Percentiles rank a stretch among this genome's conserved stretches.
Conservation (phyloP, 2,888 invertebrate genomes). For the Drosophila diplacantha region DNA sequence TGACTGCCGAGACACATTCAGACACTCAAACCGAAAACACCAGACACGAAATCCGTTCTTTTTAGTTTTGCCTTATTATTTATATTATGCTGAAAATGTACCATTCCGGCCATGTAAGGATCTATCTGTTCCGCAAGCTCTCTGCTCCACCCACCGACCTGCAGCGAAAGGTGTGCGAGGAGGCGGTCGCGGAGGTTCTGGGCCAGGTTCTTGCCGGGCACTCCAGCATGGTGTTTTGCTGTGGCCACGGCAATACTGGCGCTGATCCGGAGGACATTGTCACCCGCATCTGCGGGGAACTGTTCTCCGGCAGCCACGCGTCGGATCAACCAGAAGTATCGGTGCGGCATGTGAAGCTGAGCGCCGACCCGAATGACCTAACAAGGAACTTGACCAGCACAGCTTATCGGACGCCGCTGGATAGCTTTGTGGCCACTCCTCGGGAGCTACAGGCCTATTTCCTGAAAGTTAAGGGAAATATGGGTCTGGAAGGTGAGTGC, state of each 20-base stretch:
- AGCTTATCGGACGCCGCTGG: neutral
- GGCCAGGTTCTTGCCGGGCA: slow-evolving; percentile 44
- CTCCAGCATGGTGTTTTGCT: slow-evolving; percentile 44
- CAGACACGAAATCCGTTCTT: slow-evolving; percentile 17
- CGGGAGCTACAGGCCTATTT: slow-evolving; percentile 47
- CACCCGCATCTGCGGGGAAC: slow-evolving; percentile 26
- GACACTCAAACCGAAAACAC: neutral
- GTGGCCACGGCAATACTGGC: slow-evolving; percentile 12
- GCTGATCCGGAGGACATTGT: slow-evolving; percentile 28
- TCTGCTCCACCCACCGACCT: slow-evolving; percentile 23
- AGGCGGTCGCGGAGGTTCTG: slow-evolving; percentile 44
- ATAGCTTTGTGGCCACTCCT: slow-evolving; percentile 44
- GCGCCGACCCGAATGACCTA: neutral
- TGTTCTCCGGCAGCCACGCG: slow-evolving; percentile 42
- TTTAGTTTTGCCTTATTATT: slow-evolving; percentile 26
- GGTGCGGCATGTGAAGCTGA: slow-evolving; percentile 31
- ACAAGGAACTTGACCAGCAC: neutral
- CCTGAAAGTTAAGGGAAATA: slow-evolving; percentile 15
- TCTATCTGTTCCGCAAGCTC: slow-evolving; percentile 59
- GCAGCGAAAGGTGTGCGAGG: slow-evolving; percentile 40
- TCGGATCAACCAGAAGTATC: slow-evolving; percentile 44
- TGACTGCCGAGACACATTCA: slow-evolving; percentile 41
- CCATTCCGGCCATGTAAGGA: slow-evolving; percentile 43
- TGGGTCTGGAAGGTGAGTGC: slow-evolving; percentile 1
- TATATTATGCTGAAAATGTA: slow-evolving; percentile 10